These are phyloP conservation scores for Okamejei kenojei DNA, from an alignment of 2,797 vertebrate genomes.

Conservation along the genomic window DNA sequence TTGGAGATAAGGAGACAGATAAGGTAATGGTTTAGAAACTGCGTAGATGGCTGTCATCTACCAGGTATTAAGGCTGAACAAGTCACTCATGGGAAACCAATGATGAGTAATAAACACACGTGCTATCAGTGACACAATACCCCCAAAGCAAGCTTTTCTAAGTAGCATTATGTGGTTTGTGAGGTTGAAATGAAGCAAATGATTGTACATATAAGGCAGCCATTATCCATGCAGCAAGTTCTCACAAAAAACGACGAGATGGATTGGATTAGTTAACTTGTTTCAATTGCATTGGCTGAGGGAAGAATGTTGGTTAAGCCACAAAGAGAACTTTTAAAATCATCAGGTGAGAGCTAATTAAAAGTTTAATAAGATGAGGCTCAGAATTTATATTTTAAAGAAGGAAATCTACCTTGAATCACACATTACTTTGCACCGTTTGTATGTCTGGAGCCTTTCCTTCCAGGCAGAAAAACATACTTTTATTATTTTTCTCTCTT, in stretches of 20 bases:
- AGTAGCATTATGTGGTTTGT: neutral
- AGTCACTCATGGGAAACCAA: neutral
- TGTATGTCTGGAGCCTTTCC: neutral
- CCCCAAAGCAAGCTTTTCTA: neutral
- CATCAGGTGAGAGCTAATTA: neutral
- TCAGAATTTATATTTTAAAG: slow-evolving; percentile 20
- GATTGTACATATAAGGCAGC: neutral
- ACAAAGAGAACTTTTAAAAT: neutral
- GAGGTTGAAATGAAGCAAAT: neutral
- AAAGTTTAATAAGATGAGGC: neutral
- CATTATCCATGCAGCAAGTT: neutral
- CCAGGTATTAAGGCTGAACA: neutral
- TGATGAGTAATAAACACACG: neutral
- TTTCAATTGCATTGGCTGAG: neutral
- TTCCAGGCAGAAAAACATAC: neutral
- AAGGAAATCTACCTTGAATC: neutral
- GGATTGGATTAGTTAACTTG: neutral
- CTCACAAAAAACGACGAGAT: neutral
- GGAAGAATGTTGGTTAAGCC: neutral
- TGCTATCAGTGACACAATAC: neutral
- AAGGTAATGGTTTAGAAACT: neutral
- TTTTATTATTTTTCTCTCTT: neutral
- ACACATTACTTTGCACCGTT: neutral
- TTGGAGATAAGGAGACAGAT: no score
- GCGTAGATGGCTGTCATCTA: neutral